Base-by-base conservation (phyloP, 2,113 vertebrate species). In the Trachemys scripta region DNA sequence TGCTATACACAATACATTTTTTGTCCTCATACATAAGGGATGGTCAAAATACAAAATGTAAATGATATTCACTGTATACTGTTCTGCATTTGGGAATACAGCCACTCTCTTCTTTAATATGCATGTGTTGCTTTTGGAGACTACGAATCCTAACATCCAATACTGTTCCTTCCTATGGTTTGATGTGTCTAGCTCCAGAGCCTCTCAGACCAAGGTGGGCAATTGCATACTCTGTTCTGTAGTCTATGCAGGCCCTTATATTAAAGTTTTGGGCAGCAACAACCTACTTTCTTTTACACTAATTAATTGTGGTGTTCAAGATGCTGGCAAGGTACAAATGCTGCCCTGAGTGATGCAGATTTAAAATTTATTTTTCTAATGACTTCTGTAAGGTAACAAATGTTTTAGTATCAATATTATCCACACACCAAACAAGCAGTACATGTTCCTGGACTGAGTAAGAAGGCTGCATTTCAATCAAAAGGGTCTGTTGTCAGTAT, bases 171-270 rank as follows among this genome's bases (percentile, higher is more conserved):
- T 94, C 27, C 80, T 79, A 42, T 53, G 57, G 5, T 29, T 92
- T 84, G 84, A 22, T 72, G 45, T 86, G 17, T 35, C 53, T 93
- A 89, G 24, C 79, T 82, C 12, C 38, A 42, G 0, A 81, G 42
- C 6, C 75, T 27, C 13, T 85, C 0, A 0, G 5, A 75, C 90
- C 82, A 65, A 53, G 38, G 89, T 0, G 65, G 20, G 17, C 16
- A 93, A 88, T 82, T 81, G 87, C 85, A 13, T 85, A 8, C 19
- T 89, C 85, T 90, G 38, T 81, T 92, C 72, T 72, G 53, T 92
- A 53, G 12, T 13, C 13, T 59, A 19, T 5, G 11, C 12, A 87
- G 56, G 7, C 59, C 82, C 20, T 85, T 85, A 24, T n/a, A 78
- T 13, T 38, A 85, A 90, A 91, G 89, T 2, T 9, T 54, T 86